phyloP scores from a whole-genome alignment of 2,113 vertebrate species.

The Rhea pennata region DNA sequence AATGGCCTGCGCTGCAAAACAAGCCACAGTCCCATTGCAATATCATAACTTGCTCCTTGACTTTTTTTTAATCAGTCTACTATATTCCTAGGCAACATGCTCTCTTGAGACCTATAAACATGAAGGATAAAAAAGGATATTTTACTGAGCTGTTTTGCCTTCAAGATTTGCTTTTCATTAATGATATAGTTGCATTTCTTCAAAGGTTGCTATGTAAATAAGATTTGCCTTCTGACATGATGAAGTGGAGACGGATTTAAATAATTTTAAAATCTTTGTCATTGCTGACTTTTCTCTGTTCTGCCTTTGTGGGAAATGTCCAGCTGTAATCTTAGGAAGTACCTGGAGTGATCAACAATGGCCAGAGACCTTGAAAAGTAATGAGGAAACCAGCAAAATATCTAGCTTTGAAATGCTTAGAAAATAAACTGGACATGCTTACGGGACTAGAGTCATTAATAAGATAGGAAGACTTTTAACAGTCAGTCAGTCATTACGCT shows the following conservation, averaged over 20 bases:
- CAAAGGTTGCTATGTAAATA: constrained; percentile 57
- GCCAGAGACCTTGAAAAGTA: neutral
- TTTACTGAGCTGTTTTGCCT: constrained; percentile 38
- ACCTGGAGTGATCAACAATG: neutral
- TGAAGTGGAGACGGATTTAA: constrained; percentile 20
- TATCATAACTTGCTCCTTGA: neutral
- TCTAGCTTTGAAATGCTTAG: constrained; percentile 5
- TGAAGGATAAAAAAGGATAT: constrained; percentile 34
- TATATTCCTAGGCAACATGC: constrained; percentile 15
- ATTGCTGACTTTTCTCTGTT: neutral
- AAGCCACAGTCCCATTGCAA: neutral
- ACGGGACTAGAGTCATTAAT: neutral
- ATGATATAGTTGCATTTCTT: constrained; percentile 48
- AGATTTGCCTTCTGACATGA: constrained; percentile 41
- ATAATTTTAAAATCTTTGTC: constrained; percentile 14
- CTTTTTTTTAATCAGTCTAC: constrained; percentile 16
- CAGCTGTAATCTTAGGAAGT: neutral
- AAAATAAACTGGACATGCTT: neutral
- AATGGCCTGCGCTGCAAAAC: neutral
- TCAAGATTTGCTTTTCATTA: constrained; percentile 66
- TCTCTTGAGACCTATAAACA: constrained; percentile 36
- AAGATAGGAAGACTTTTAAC: neutral
- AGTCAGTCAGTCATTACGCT: neutral
- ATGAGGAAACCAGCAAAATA: constrained; percentile 13
- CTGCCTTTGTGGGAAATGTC: neutral